Percentiles rank a stretch among this genome's conserved stretches.
Conservation (phyloP, 2,797 vertebrate species). For the Triplophysa yarkandensis region DNA sequence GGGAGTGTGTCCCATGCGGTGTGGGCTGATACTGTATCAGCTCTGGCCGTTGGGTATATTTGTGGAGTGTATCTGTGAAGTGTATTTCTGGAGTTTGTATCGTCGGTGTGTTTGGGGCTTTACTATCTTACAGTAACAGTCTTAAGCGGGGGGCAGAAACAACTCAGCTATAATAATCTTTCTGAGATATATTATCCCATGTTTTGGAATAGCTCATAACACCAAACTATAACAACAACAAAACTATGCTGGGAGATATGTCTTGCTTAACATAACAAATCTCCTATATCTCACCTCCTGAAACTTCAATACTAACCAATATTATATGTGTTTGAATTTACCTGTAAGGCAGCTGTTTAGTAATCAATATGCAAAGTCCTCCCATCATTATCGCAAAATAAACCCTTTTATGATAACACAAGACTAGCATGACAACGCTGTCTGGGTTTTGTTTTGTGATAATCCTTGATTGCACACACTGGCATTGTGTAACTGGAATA, state of each 20-base stretch:
- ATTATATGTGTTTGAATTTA: background rate
- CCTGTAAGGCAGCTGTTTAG: background rate
- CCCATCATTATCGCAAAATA: background rate
- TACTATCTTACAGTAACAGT: slow-evolving; percentile 48
- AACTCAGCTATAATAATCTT: slow-evolving; percentile 2
- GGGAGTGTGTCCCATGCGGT: slow-evolving; percentile 40
- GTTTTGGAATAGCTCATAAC: background rate
- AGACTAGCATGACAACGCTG: background rate
- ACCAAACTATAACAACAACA: background rate
- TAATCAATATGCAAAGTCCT: background rate
- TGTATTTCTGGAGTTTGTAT: slow-evolving; percentile 45
- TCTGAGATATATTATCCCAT: background rate
- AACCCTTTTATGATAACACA: background rate
- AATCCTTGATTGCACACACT: background rate
- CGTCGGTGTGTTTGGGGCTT: slow-evolving; percentile 51
- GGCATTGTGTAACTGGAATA: background rate
- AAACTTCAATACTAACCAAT: background rate
- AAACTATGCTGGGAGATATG: background rate
- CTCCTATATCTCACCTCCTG: background rate
- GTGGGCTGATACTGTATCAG: slow-evolving; percentile 56
- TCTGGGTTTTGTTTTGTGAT: background rate
- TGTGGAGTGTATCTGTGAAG: slow-evolving; percentile 32
- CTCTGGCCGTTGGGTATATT: slow-evolving; percentile 45
- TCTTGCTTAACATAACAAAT: background rate
- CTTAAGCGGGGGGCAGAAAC: background rate